phyloP scores from a whole-genome alignment of 2,113 vertebrate species.

The Grammomys dolichurus region DNA sequence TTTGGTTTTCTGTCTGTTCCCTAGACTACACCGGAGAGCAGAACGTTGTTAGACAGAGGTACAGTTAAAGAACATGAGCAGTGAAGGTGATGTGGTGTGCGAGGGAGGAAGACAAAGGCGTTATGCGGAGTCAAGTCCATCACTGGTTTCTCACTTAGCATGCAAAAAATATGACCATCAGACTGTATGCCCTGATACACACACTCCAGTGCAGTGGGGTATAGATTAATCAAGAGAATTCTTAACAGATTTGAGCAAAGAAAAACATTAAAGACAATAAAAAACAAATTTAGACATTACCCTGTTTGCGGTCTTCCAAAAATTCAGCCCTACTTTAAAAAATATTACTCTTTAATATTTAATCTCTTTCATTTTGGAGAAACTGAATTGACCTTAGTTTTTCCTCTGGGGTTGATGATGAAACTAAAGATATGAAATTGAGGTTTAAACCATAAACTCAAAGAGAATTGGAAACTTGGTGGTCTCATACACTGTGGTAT shows the following conservation, averaged over 20 bases:
- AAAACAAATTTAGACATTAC: neutral
- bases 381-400: conserved; percentile 5
- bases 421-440: neutral
- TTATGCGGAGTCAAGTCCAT: neutral
- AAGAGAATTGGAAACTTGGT: accelerated
- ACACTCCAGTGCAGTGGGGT: neutral
- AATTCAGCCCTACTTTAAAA: neutral
- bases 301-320: neutral
- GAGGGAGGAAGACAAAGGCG: no score
- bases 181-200: neutral
- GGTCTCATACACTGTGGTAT: no score
- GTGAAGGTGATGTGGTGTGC: accelerated
- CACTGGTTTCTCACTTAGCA: neutral
- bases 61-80: neutral
- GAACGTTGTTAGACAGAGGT: neutral
- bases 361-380: conserved; percentile 1
- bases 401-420: neutral
- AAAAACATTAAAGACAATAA: neutral
- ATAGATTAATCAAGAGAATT: neutral
- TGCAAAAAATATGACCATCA: neutral
- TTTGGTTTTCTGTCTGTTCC: neutral
- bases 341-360: conserved; percentile 20
- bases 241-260: neutral
- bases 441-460: neutral
- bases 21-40: neutral